Evolutionary conservation across 2,888 invertebrate species (phyloP).

Genomic region (Watsonalla binaria): DNA sequence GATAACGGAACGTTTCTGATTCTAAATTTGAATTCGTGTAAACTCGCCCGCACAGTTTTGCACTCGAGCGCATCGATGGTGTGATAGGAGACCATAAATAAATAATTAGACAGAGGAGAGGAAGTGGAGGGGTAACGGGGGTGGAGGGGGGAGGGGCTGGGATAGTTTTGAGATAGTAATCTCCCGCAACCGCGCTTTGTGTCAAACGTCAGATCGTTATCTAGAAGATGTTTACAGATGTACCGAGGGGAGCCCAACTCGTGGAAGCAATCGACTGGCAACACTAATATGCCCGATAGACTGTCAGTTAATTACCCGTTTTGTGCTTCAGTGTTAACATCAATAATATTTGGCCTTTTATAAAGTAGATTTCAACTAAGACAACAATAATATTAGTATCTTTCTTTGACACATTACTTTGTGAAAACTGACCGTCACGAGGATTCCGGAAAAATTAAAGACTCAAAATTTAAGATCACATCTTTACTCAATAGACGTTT

Average conservation of each 20-base stretch:
- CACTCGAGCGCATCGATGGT: slow-evolving; percentile 72
- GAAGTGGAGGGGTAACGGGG: slow-evolving; percentile 35
- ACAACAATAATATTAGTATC: no score
- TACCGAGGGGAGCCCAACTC: slow-evolving; percentile 67
- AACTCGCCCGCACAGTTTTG: slow-evolving; percentile 56
- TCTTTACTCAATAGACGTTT: no score
- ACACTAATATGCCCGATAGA: slow-evolving; percentile 59
- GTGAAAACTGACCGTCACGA: no score
- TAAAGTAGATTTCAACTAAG: not conserved
- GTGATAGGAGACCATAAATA: slow-evolving; percentile 73
- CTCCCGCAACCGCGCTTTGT: slow-evolving; percentile 75
- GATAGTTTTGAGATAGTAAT: slow-evolving; percentile 72
- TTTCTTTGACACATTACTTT: no score
- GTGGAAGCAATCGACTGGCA: slow-evolving; percentile 62
- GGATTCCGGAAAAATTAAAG: no score
- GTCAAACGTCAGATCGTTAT: slow-evolving; percentile 77
- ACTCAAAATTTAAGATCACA: no score
- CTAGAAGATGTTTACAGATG: slow-evolving; percentile 76
- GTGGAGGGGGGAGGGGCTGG: slow-evolving; percentile 34
- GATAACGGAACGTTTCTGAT: slow-evolving; percentile 53
- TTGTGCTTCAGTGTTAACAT: slow-evolving; percentile 26
- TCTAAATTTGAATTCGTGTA: slow-evolving; percentile 70
- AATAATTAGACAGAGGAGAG: slow-evolving; percentile 73
- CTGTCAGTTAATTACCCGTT: slow-evolving; percentile 63
- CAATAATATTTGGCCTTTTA: not conserved